Base-by-base conservation (phyloP, 2,888 invertebrate species). In the Volucella inflata region DNA sequence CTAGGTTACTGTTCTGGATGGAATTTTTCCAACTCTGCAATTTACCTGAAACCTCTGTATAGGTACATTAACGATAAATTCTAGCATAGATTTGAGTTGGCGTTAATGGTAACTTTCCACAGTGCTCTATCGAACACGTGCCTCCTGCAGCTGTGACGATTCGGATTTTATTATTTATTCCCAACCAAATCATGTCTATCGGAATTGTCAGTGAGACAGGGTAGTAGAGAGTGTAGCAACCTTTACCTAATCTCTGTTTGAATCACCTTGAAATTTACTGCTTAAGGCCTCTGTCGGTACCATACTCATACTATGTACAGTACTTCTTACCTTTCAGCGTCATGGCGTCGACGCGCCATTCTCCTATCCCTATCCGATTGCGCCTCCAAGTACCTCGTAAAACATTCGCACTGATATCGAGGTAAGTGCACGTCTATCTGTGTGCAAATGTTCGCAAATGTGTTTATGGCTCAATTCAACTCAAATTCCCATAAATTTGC, bases 391-490 rank as follows among this genome's bases (percentile, higher is more conserved):
- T 77, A n/a, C 72, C 65, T 83, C 78, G 67, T 83, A 78, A 83
- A 83, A 51, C 78, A 83, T 74, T 81, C 51, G 38, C 68, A 57
- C 79, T 42, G 82, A 77, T 67, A 67, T 16, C 59, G 44, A 64
- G 71, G 30, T 51, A 72, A 60, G 48, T 76, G 64, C 70, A 65
- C 57, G 74, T 71, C 53, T 55, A 57, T 84, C 68, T 84, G 64
- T 70, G 68, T 74, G 79, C 79, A 65, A 71, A 79, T 84, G 65
- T 76, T 57, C 64, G 55, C 68, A 84, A 84, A 84, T 80, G 84
- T 80, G 85, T 81, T 85, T 85, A 85, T 64, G 46, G 76, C 64
- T 67, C 81, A 85, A 81, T 85, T 81, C 72, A 85, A 85, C 68
- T 81, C 76, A 76, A 81, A 77, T 72, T 68, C 76, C 67, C 71